Evolutionary conservation across 2,113 vertebrate species (phyloP), one percentile per base, ranked within the genome.

Genomic region (Myxocyprinus asiaticus): DNA sequence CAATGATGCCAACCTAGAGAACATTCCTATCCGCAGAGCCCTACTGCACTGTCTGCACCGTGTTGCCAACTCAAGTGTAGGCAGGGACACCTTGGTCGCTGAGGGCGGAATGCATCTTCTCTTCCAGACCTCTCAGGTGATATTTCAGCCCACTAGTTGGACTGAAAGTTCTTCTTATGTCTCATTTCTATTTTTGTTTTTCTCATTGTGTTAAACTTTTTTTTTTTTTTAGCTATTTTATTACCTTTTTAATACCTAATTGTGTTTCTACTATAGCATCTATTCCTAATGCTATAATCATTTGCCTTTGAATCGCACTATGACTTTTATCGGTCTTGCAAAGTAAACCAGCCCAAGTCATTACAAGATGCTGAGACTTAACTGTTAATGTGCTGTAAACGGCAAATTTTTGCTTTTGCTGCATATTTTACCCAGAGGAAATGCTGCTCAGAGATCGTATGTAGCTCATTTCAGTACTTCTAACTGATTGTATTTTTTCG

Each of bases 11-110:
- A 81, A 89, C 61, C 89, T 94, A 62, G 77, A 81, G 62, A 92
- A 90, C 5, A 0, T 95, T 53, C 71, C 48, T 1, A 91, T 97
- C 67, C 92, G 93, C 48, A 87, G 86, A 9, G 91, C 91, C 0
- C 88, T 99, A 4, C 89, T 99, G 66, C 88, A 92, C 80, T 97
- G 97, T 86, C 92, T 98, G 4, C 93, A 93, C 83, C 89, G 91
- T 69, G 87, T 94, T 66, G 90, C 94, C 65, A 83, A 87, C 72
- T 86, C 91, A 78, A 88, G 86, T 17, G 89, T 90, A 0, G 96
- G 94, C 76, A 92, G 92, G 64, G 90, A 95, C 76, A 91, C 91
- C 33, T 89, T 99, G 48, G 68, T 92, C 42, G 88, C 86, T 0
- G 91, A 91, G 0, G 91, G 22, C 50, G 97, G 96, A 62, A 88